Percentiles rank a stretch among this genome's conserved stretches.
phyloP scores from a whole-genome alignment of 2,113 vertebrate genomes.

The Tamias sibiricus region DNA sequence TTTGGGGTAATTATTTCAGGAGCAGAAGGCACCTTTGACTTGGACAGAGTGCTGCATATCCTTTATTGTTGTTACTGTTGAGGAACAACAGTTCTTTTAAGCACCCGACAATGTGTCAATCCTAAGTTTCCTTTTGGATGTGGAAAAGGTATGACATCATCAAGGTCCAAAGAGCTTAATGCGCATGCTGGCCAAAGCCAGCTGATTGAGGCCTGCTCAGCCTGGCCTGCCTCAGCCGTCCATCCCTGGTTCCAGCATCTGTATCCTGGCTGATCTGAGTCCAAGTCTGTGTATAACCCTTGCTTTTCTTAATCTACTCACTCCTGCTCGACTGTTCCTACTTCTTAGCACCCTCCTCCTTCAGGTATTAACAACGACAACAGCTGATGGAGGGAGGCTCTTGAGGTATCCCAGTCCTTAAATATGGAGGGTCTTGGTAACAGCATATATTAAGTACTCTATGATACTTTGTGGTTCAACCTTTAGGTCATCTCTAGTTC shows the following conservation, averaged over 20 bases:
- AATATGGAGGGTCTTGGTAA: background rate
- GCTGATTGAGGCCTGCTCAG: no score
- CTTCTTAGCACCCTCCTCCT: background rate
- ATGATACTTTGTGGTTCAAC: background rate
- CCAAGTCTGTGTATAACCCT: background rate
- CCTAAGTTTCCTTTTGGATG: background rate
- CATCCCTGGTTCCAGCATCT: background rate
- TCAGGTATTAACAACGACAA: no score
- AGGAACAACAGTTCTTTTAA: background rate
- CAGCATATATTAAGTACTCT: rapidly evolving
- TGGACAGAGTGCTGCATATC: background rate
- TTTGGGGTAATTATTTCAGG: background rate
- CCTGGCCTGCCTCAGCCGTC: background rate
- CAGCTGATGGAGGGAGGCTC: background rate
- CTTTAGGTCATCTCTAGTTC: background rate
- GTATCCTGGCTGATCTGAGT: background rate
- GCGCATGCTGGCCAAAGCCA: background rate
- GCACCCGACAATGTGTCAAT: no score
- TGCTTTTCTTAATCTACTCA: background rate
- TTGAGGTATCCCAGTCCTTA: background rate
- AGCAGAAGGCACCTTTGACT: background rate
- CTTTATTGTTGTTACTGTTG: background rate
- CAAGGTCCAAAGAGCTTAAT: rapidly evolving
- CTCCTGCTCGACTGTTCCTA: background rate
- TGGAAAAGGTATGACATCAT: background rate